phyloP scores from a whole-genome alignment of 2,797 vertebrate genomes.

The Rhinophrynus dorsalis region DNA sequence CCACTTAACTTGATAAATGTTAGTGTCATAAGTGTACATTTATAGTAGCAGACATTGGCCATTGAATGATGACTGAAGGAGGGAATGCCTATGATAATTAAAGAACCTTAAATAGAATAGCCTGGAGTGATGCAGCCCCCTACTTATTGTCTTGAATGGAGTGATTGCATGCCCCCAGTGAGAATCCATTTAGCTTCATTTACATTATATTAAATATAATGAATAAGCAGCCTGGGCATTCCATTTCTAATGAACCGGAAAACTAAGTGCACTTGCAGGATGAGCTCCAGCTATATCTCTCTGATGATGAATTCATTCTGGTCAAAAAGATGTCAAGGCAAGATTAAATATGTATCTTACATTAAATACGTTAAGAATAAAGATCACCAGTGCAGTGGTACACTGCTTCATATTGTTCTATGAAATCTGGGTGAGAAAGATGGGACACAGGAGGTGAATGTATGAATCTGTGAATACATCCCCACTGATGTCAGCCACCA shows the following conservation, averaged over 20 bases:
- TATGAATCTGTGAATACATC: too few relatives aligned
- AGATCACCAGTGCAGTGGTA: too few relatives aligned
- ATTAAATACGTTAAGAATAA: too few relatives aligned
- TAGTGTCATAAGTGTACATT: too few relatives aligned
- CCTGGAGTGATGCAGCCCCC: background rate
- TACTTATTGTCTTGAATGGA: background rate
- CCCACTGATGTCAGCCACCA: too few relatives aligned
- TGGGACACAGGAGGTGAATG: too few relatives aligned
- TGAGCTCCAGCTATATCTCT: background rate
- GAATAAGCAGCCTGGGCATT: background rate
- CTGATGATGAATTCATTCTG: background rate
- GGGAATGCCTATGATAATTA: background rate
- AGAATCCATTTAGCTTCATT: slow-evolving; percentile 5
- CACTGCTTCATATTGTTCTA: too few relatives aligned
- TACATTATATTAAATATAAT: slow-evolving; percentile 3
- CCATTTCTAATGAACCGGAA: slow-evolving; percentile 2
- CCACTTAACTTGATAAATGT: too few relatives aligned
- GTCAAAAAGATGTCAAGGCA: background rate
- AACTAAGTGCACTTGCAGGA: background rate
- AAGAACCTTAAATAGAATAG: background rate
- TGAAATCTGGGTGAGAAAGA: too few relatives aligned
- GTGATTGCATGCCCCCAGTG: background rate
- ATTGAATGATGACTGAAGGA: background rate
- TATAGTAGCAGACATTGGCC: background rate
- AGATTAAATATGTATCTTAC: too few relatives aligned